phyloP scores from a whole-genome alignment of 2,888 invertebrate species.

The Agrotis puta region DNA sequence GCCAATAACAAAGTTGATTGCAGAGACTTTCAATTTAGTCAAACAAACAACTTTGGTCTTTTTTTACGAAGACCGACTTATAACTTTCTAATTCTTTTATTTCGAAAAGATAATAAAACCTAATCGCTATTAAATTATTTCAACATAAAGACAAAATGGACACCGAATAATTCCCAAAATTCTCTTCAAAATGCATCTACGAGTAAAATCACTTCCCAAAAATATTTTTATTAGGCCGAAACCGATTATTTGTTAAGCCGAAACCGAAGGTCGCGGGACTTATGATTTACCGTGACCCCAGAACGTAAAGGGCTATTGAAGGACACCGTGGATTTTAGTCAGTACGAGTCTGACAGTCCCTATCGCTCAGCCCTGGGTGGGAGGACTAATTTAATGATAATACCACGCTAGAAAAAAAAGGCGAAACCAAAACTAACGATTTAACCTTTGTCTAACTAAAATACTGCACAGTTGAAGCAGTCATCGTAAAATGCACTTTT shows the following conservation, averaged over 20 bases:
- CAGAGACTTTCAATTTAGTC: conserved; percentile 24
- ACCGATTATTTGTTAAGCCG: neutral
- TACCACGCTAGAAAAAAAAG: too few relatives aligned
- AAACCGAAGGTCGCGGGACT: too few relatives aligned
- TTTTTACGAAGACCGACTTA: conserved; percentile 4
- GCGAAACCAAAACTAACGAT: conserved; percentile 11
- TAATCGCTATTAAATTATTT: conserved; percentile 34
- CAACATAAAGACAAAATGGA: conserved; percentile 24
- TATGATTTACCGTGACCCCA: too few relatives aligned
- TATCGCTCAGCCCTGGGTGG: too few relatives aligned
- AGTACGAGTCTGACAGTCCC: too few relatives aligned
- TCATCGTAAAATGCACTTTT: conserved; percentile 55
- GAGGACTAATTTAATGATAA: too few relatives aligned
- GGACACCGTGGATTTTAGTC: too few relatives aligned
- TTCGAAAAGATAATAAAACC: conserved; percentile 16
- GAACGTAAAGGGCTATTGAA: too few relatives aligned
- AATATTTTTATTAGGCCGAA: conserved; percentile 40
- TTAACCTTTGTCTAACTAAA: conserved; percentile 15
- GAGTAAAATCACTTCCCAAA: conserved; percentile 31
- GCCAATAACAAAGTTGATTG: conserved; percentile 23
- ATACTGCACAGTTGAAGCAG: conserved; percentile 24
- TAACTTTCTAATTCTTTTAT: conserved; percentile 45
- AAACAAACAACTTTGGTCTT: conserved; percentile 14
- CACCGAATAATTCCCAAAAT: conserved; percentile 19
- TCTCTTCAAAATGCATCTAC: neutral